Conservation (phyloP, 1,140 invertebrate species). For the Contarinia nasturtii region DNA sequence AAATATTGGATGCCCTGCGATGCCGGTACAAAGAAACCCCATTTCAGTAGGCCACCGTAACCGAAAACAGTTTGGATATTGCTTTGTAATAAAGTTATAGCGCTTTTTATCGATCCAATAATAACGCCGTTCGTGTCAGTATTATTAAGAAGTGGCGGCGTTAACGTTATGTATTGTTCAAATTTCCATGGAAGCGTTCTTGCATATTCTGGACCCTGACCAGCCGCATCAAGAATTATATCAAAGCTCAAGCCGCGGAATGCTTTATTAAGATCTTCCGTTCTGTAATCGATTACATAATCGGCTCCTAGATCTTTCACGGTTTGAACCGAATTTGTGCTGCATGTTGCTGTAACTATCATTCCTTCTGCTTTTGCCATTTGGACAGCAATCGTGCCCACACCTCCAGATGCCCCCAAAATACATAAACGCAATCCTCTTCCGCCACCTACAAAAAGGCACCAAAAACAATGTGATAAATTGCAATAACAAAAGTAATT, state of each 20-base stretch:
- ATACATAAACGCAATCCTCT: conserved; percentile 48
- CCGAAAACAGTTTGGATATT: conserved; percentile 29
- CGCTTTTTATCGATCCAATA: conserved; percentile 35
- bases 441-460: conserved; percentile 21
- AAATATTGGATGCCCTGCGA: conserved; percentile 37
- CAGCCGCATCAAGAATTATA: conserved; percentile 68
- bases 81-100: conserved; percentile 29
- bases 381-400: conserved; percentile 70
- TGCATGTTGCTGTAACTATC: conserved; percentile 54
- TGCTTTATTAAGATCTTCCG: conserved; percentile 32
- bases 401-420: conserved; percentile 76
- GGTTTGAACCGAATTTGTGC: conserved; percentile 43
- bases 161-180: conserved; percentile 63
- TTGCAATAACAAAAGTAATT: too few relatives aligned
- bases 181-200: conserved; percentile 42
- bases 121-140: conserved; percentile 59
- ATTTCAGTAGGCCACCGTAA: conserved; percentile 42
- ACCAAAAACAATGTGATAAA: not conserved
- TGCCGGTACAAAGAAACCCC: conserved; percentile 62
- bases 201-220: conserved; percentile 39
- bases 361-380: conserved; percentile 56
- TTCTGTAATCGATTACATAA: conserved; percentile 59
- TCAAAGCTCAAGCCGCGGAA: conserved; percentile 36
- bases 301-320: conserved; percentile 53
- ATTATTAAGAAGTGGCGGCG: conserved; percentile 61